Evolutionary conservation across 2,797 vertebrate species (phyloP).

Genomic region (Echeneis naucrates): DNA sequence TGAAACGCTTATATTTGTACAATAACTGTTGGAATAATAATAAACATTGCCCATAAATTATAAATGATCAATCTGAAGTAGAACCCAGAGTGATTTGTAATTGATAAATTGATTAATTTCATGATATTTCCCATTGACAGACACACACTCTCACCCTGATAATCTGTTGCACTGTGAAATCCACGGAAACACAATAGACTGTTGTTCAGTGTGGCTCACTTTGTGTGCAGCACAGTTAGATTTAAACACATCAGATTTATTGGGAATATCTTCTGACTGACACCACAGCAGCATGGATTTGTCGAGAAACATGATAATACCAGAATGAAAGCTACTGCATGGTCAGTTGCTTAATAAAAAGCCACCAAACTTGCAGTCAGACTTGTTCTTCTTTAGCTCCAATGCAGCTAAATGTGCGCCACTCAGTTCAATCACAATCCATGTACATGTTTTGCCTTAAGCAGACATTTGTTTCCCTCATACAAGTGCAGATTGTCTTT

Average conservation of each 20-base stretch:
- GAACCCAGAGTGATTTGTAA: conserved; percentile 25
- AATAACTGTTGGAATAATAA: conserved; percentile 32
- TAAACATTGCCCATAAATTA: conserved; percentile 21
- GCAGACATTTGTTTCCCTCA: neutral
- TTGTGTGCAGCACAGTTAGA: conserved; percentile 22
- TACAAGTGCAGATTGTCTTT: neutral
- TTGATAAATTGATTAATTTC: conserved; percentile 11
- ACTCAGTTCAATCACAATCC: conserved; percentile 1
- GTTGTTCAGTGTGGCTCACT: conserved; percentile 20
- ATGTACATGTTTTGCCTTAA: neutral
- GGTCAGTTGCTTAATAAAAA: conserved; percentile 65
- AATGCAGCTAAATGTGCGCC: neutral
- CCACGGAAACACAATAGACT: conserved; percentile 12
- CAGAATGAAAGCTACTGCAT: conserved; percentile 46
- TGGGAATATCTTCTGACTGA: conserved; percentile 32
- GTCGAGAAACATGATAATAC: conserved; percentile 45
- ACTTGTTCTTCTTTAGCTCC: conserved; percentile 59
- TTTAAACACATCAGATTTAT: conserved; percentile 30
- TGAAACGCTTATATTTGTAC: conserved; percentile 55
- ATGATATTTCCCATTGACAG: conserved; percentile 13
- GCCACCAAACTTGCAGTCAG: conserved; percentile 66
- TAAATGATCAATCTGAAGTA: neutral
- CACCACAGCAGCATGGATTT: conserved; percentile 44
- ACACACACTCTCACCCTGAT: conserved; percentile 15
- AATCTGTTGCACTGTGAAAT: conserved; percentile 17